Evolutionary conservation across 2,888 invertebrate species (phyloP), one percentile per base, ranked within the genome.

Genomic region (Zhengitettix transpicula): DNA sequence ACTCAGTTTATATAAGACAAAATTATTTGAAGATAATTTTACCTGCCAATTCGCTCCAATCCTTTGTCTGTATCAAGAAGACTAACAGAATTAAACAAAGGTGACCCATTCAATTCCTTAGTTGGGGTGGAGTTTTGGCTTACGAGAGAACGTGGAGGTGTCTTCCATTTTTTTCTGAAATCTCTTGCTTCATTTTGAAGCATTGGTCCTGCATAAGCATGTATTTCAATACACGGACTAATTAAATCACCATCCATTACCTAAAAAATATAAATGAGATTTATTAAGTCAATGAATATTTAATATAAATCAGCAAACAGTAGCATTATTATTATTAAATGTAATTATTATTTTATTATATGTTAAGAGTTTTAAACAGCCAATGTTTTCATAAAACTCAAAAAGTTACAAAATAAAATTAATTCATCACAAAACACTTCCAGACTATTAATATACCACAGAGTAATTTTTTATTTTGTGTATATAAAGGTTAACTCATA

Each of bases 181-280:
- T 73, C 74, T 12, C 79, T 75, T 0, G 92, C 92, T 58, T 81
- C 80, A 14, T 77, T 75, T 63, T 84, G 83, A 52, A 82, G 81
- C 93, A 95, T 94, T 16, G 96, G 96, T 0, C 96, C 96, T 10
- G 94, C 95, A 74, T 85, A 85, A 0, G 94, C 95, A 68, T 82
- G 82, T 65, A 91, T 86, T 77, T 88, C 86, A 66, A 85, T 71
- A 55, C 83, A 78, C 0, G 87, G 84, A 66, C 80, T 82, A 11
- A 87, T 72, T 0, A 83, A 83, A 71, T 87, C 83, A 11, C 66
- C 69, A 68, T 81, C 82, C 61, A 85, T 73, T 51, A 77, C 78
- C 87, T 88, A 68, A 63, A n/a, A 67, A 58, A 61, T 57, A 53
- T 55, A 58, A 56, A 14, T 55, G 52, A 64, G 52, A n/a, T n/a